Conservation (phyloP, 2,797 vertebrate species). For the Amblyraja radiata region DNA sequence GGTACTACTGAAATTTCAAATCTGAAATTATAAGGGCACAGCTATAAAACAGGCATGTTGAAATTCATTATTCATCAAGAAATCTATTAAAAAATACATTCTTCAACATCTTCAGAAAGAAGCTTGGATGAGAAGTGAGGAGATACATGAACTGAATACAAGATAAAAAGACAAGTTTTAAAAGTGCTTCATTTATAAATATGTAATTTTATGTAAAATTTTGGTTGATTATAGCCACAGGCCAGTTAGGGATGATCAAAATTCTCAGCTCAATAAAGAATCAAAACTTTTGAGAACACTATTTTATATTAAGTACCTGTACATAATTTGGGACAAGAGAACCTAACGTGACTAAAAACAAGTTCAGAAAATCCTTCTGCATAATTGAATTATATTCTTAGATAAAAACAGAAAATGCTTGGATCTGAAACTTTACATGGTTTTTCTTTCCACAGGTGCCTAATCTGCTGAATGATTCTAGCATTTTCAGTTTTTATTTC, state of each 20-base stretch:
- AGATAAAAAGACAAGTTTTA: not conserved
- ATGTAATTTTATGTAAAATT: too few species aligned
- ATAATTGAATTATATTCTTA: not conserved
- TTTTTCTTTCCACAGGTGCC: too few species aligned
- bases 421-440: too few species aligned
- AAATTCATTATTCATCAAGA: not conserved
- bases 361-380: not conserved
- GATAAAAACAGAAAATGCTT: too few species aligned
- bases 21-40: not conserved
- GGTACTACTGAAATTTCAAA: not conserved
- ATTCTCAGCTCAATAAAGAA: not conserved
- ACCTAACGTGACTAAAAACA: not conserved
- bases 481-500: too few species aligned
- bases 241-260: not conserved
- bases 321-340: not conserved
- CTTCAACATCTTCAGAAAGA: not conserved
- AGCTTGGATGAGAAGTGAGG: not conserved
- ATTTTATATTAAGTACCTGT: not conserved
- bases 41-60: not conserved
- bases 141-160: not conserved
- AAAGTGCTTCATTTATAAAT: too few species aligned
- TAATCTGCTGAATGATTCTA: too few species aligned
- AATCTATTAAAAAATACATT: not conserved
- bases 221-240: not conserved
- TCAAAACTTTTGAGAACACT: not conserved